Base-by-base conservation (phyloP, 2,113 vertebrate genomes). In the Lepisosteus osseus region DNA sequence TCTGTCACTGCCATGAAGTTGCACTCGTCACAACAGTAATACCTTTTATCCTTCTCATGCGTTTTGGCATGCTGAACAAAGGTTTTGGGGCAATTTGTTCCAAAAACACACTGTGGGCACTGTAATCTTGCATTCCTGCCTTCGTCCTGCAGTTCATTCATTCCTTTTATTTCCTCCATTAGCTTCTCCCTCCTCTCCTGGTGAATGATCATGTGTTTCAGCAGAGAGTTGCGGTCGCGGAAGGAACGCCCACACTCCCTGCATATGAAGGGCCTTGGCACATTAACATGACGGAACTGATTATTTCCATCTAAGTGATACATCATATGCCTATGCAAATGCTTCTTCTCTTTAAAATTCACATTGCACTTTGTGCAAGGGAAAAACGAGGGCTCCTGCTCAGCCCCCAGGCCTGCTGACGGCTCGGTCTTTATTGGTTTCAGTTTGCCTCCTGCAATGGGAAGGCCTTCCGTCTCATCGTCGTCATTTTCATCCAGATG, bases 261-360 rank as follows among this genome's bases (percentile, higher is more conserved):
- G 89, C 96, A 98, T 64, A 95, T 93, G 86, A 95, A 97, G 77
- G 94, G 92, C 81, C 91, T 92, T 47, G 94, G 93, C 78, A 93
- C 90, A 84, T 93, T 93, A 84, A 90, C 90, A 78, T 94, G 92
- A 40, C 92, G 93, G 84, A 95, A 93, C 89, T 95, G 95, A 92
- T 95, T 97, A 86, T 96, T 94, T 78, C 93, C 90, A 82, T 94
- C 94, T 90, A 98, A 94, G 89, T 98, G 96, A 92, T 97, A 96
- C 95, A 99, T 98, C 97, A 98, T 95, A 86, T 95, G 95, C 80
- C 94, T 94, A 84, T 98, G 96, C 88, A 98, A 94, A 85, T 97
- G 94, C 71, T 90, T 94, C 80, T 95, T 95, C 89, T 95, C 94
- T 89, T 93, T 92, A 86, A 95, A 98, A 92, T 96, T 95, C 92